Conservation (phyloP, 2,888 invertebrate genomes). For the Temnothorax rugatulus region DNA sequence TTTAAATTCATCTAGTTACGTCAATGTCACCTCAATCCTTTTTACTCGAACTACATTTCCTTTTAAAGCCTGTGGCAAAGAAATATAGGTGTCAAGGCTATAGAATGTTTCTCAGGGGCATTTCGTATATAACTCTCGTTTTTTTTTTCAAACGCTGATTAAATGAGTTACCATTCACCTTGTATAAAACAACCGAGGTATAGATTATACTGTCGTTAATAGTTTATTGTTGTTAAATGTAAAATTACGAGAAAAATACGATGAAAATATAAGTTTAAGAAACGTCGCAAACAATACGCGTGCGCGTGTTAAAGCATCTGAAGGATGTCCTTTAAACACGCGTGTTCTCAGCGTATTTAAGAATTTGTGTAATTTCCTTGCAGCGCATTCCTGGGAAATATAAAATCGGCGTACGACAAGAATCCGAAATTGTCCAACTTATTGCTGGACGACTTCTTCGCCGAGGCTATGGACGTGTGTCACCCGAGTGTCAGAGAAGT, state of each 20-base stretch:
- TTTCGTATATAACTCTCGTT: background rate
- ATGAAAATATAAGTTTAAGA: background rate
- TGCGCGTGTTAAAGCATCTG: background rate
- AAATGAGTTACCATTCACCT: background rate
- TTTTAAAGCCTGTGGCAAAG: background rate
- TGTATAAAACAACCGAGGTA: background rate
- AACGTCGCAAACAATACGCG: background rate
- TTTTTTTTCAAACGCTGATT: background rate
- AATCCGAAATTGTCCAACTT: slow-evolving; percentile 95
- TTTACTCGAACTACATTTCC: slow-evolving; percentile 7
- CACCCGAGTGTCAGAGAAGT: slow-evolving; percentile 95
- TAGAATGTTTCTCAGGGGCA: background rate
- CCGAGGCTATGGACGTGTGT: slow-evolving; percentile 92
- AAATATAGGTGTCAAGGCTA: slow-evolving; percentile 16
- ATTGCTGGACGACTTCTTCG: slow-evolving; percentile 97
- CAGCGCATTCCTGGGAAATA: slow-evolving; percentile 95
- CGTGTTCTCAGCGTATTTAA: background rate
- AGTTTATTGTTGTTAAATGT: background rate
- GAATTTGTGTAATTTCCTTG: slow-evolving; percentile 66
- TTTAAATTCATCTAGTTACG: background rate
- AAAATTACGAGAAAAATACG: background rate
- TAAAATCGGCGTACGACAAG: slow-evolving; percentile 96
- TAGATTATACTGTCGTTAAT: background rate
- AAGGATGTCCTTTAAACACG: background rate
- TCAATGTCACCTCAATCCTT: background rate